Percentiles rank a stretch among this genome's conserved stretches.
Evolutionary conservation across 2,113 vertebrate species (phyloP).

Genomic region (Rhinopomastus cyanomelas): DNA sequence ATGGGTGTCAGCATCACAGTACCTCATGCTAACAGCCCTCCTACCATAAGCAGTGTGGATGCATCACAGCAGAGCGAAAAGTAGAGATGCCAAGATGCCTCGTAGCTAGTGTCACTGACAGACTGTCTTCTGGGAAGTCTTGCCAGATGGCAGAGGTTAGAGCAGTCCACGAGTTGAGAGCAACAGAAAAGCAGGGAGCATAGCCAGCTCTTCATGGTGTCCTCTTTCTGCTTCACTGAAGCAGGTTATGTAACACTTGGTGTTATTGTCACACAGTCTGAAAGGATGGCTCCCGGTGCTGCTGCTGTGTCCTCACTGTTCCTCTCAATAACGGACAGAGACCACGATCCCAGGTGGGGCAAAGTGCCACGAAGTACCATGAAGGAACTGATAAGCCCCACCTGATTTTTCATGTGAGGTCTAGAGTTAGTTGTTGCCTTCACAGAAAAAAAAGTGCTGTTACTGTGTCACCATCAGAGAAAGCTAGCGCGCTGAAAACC

Average conservation of each 20-base stretch:
- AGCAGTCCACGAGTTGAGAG: not conserved
- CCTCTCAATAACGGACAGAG: not conserved
- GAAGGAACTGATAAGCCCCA: not conserved
- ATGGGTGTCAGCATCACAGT: accelerated
- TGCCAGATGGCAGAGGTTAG: not conserved
- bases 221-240: constrained; percentile 26
- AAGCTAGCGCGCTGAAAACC: not conserved
- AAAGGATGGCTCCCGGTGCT: not conserved
- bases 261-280: constrained; percentile 1
- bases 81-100: not conserved
- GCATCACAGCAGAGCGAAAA: not conserved
- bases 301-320: not conserved
- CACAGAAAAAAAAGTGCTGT: not conserved
- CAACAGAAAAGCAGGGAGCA: not conserved
- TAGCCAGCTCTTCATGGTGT: constrained; percentile 35
- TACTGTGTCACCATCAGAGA: not conserved
- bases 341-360: not conserved
- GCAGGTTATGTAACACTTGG: constrained; percentile 6
- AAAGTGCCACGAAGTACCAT: not conserved
- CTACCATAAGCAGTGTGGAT: not conserved
- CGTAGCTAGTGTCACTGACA: not conserved
- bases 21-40: not conserved
- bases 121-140: not conserved
- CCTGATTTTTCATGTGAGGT: not conserved
- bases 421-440: not conserved